A percentile compares a stretch with the other conserved stretches of the same genome.
Evolutionary conservation across 2,113 vertebrate species (phyloP).

Genomic region (Heteronetta atricapilla): DNA sequence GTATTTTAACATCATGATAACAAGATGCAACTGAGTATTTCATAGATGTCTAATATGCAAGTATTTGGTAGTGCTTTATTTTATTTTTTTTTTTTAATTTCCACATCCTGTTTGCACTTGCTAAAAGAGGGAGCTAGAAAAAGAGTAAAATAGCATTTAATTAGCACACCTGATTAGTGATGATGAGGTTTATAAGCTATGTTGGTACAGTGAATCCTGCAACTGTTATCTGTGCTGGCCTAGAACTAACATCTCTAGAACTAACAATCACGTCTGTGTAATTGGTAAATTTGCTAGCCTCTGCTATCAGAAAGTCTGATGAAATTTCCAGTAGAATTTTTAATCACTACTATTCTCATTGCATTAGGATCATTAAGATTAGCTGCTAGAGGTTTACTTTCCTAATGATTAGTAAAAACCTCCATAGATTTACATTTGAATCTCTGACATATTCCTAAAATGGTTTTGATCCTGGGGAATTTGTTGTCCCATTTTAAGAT

Average conservation of each 20-base stretch:
- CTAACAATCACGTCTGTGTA: constrained; percentile 39
- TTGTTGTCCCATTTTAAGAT: background rate
- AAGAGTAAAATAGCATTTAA: background rate
- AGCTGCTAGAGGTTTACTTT: background rate
- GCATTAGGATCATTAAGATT: constrained; percentile 40
- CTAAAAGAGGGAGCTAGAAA: background rate
- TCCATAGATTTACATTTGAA: background rate
- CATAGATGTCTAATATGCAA: background rate
- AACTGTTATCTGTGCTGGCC: constrained; percentile 31
- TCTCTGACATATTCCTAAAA: background rate
- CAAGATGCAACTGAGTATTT: constrained; percentile 6
- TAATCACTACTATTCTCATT: constrained; percentile 33
- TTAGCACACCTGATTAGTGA: background rate
- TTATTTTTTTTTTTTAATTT: background rate
- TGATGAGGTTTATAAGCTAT: background rate
- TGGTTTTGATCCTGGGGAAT: background rate
- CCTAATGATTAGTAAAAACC: constrained; percentile 7
- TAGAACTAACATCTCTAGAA: constrained; percentile 1
- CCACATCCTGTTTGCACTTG: background rate
- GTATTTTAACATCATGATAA: constrained; percentile 29
- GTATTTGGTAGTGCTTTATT: background rate
- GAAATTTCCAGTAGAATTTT: constrained; percentile 19
- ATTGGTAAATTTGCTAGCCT: constrained; percentile 1
- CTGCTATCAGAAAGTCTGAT: background rate
- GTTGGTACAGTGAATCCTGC: background rate